phyloP scores from a whole-genome alignment of 2,888 invertebrate species.

The Mythimna loreyi region DNA sequence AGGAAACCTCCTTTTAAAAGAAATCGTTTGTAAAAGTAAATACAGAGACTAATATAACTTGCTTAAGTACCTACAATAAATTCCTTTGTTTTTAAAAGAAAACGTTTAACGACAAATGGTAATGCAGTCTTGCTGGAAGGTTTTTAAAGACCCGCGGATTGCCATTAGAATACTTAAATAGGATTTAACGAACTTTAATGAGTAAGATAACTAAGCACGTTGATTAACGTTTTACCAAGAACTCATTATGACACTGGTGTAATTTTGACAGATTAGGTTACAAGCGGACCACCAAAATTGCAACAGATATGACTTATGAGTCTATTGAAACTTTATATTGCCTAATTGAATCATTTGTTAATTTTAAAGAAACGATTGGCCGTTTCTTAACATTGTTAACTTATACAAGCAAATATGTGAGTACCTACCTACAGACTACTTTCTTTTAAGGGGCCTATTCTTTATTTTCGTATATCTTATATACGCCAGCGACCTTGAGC shows the following conservation, averaged over 20 bases:
- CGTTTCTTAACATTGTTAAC: too few relatives aligned
- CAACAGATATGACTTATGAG: conserved; percentile 70
- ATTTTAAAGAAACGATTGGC: background rate
- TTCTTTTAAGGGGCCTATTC: too few relatives aligned
- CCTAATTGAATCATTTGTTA: background rate
- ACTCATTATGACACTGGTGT: conserved; percentile 51
- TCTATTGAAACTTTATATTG: conserved; percentile 57
- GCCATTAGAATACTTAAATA: conserved; percentile 33
- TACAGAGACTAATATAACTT: conserved; percentile 1
- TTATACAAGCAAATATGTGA: too few relatives aligned
- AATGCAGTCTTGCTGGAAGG: conserved; percentile 14
- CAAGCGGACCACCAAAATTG: conserved; percentile 46
- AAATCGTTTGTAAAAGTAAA: background rate
- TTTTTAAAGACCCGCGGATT: conserved; percentile 17
- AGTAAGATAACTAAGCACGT: conserved; percentile 46
- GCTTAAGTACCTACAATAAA: background rate
- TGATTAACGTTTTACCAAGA: conserved; percentile 49
- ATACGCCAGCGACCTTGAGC: too few relatives aligned
- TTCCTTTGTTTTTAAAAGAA: conserved; percentile 8
- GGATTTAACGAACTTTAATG: conserved; percentile 34
- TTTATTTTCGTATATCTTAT: too few relatives aligned
- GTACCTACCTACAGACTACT: too few relatives aligned
- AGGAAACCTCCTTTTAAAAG: background rate
- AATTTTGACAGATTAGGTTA: conserved; percentile 51
- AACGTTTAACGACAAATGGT: conserved; percentile 20